Evolutionary conservation across 2,888 invertebrate species (phyloP), one percentile per base, ranked within the genome.

Genomic region (Miltochrista miniata): DNA sequence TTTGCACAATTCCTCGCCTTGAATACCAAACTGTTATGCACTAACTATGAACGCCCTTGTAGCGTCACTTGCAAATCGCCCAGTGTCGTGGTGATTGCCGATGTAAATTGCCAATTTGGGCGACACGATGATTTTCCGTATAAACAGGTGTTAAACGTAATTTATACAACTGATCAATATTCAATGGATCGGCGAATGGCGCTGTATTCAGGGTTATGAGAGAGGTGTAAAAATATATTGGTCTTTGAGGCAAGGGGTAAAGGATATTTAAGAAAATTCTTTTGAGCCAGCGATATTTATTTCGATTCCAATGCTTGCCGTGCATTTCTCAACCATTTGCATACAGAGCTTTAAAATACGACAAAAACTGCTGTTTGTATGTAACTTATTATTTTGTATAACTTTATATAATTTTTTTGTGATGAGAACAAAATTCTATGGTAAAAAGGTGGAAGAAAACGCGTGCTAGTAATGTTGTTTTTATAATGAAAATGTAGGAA

Each of bases 51-150:
- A 43, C 24, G 13, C 35, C 18, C 43, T 44, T 7, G 29, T 35
- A 44, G 12, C 11, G 35, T 52, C 50, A 56, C 54, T 67, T 59
- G 68, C 61, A 68, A 68, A 68, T 68, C 70, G 64, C 59, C 59
- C 51, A 66, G 70, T 68, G 68, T 62, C 64, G 51, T 60, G 70
- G 72, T 77, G 76, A 79, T 81, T 82, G 74, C 68, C 68, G 77
- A 85, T 84, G 83, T 79, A 84, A 83, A 85, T 84, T 80, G 79
- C 54, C 83, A 81, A 83, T 85, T 82, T 79, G 72, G 73, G 60
- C 61, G 72, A 77, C 76, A 78, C 75, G 75, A 76, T 78, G 74
- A 82, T 77, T 79, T 75, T 65, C 69, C 69, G 70, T 74, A 74
- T 77, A 80, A 68, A 79, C 80, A 75, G 76, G 74, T 80, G 77